phyloP scores from a whole-genome alignment of 2,113 vertebrate species.

The Triplophysa dalaica region DNA sequence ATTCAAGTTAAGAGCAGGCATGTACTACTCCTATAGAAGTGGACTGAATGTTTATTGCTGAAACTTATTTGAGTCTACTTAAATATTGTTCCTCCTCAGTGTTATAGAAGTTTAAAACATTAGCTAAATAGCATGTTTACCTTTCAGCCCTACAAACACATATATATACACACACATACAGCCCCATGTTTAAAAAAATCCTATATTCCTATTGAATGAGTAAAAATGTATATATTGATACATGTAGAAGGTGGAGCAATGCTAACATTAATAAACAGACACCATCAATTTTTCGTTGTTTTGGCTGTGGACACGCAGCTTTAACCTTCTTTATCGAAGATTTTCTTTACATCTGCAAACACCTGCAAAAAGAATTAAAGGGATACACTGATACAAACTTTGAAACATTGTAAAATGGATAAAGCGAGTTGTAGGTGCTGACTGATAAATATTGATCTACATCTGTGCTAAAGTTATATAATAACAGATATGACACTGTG shows the following conservation, averaged over 20 bases:
- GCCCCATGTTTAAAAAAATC: background rate
- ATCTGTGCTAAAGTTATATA: no score
- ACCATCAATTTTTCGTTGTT: constrained; percentile 39
- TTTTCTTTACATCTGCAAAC: constrained; percentile 86
- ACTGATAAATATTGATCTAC: no score
- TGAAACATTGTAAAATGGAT: no score
- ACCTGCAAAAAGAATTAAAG: constrained; percentile 73
- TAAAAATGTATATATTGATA: constrained; percentile 57
- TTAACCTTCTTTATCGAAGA: constrained; percentile 88
- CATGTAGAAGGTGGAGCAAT: constrained; percentile 58
- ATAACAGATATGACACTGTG: no score
- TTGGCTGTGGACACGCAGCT: constrained; percentile 40
- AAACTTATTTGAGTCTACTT: constrained; percentile 1
- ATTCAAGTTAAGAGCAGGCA: constrained; percentile 4
- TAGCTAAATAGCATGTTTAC: background rate
- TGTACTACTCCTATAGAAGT: background rate
- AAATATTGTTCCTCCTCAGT: constrained; percentile 16
- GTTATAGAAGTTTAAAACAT: background rate
- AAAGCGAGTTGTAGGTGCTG: no score
- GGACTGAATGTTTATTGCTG: constrained; percentile 25
- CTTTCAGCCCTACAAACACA: constrained; percentile 11
- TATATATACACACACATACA: background rate
- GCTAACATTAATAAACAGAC: constrained; percentile 58
- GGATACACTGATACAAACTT: background rate
- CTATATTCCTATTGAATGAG: constrained; percentile 30